These are phyloP conservation scores for Cichlasoma orientale DNA, from an alignment of 2,797 vertebrate genomes.

Conservation along the genomic window DNA sequence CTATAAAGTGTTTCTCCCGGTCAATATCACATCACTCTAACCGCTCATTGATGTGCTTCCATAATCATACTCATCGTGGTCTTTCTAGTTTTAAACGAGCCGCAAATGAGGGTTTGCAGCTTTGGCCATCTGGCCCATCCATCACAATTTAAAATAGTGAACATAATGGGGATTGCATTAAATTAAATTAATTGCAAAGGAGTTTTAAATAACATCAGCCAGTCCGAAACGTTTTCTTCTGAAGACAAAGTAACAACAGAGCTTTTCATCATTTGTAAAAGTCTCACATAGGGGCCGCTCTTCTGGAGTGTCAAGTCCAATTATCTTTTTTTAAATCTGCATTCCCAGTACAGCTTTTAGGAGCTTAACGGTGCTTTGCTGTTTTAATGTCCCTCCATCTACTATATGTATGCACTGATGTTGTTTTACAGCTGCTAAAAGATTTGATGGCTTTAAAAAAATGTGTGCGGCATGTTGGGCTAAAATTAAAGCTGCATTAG, in stretches of 20 bases:
- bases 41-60: conserved; percentile 37
- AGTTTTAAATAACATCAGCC: conserved; percentile 9
- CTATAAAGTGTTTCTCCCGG: background rate
- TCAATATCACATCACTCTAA: background rate
- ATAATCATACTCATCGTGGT: conserved; percentile 22
- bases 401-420: background rate
- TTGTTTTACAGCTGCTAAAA: background rate
- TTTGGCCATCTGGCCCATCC: background rate
- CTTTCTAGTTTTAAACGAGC: conserved; percentile 33
- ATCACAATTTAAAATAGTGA: background rate
- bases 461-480: background rate
- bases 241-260: background rate
- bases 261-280: background rate
- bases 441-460: background rate
- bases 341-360: background rate
- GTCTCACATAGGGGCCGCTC: background rate
- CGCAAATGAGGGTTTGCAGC: conserved; percentile 9
- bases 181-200: conserved; percentile 25
- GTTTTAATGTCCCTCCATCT: background rate
- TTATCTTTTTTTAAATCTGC: background rate
- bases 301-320: background rate
- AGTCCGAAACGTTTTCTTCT: background rate
- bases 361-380: background rate
- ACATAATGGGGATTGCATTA: background rate
- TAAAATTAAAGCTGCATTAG: background rate